Base-by-base conservation (phyloP, 2,113 vertebrate genomes). In the Ranitomeya variabilis region DNA sequence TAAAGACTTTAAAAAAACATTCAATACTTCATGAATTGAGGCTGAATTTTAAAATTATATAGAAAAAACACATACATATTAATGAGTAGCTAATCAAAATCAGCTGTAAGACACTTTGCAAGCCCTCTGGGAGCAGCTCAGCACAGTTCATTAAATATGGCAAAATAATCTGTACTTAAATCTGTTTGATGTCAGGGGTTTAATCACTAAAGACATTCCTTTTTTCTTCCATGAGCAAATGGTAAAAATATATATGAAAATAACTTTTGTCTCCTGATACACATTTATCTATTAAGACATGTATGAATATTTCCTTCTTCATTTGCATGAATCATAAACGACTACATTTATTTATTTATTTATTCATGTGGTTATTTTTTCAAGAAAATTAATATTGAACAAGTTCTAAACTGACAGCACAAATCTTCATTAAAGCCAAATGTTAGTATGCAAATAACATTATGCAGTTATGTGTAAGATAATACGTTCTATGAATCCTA, bases 51-150 rank as follows among this genome's bases (percentile, higher is more conserved):
- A 31, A 86, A 89, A 83, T 90, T 74, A 83, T 80, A 86, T 89
- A 89, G 7, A 84, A 88, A 91, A 90, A 90, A 93, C n/a, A 45
- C 86, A 86, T 79, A 21, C 14, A 90, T 91, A 91, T 92, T 91
- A 91, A 91, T 77, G 90, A 92, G 80, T 6, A 90, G 78, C 84
- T 90, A 91, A 93, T 93, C 80, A 93, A 91, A 92, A 91, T 51
- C 89, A 78, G 45, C 90, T 91, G 88, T 90, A 80, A 91, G 51
- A 74, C 74, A 89, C 85, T 92, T 93, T 92, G 55, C 86, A 91
- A 91, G 87, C 83, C 90, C 88, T 91, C 81, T 89, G 90, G 90
- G 91, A 92, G 90, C 92, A 86, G 57, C 54, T 84, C 90, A 83
- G 57, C 69, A 85, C 23, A 71, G 52, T 88, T 93, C 90, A 92